Base-by-base conservation (phyloP, 2,113 vertebrate genomes). In the Sterna hirundo region DNA sequence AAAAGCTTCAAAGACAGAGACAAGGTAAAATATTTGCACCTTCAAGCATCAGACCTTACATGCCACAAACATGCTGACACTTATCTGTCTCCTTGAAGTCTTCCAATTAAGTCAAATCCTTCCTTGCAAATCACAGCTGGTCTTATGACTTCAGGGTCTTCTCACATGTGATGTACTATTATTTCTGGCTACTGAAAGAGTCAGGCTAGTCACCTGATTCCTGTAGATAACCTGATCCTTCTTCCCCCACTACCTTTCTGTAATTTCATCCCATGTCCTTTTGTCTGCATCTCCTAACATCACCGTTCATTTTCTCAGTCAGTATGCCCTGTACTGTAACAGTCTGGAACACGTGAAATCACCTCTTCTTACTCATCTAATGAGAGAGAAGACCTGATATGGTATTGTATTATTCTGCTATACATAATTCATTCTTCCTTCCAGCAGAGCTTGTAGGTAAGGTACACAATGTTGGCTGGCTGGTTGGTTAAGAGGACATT, bases 231-330 rank as follows among this genome's bases (percentile, higher is more conserved):
- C 44, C 13, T 46, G 74, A 94, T 86, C 81, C 49, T 55, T 81
- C 49, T 1, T 46, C 52, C 65, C 88, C 57, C 32, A 65, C 66
- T 90, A 94, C 51, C 70, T 76, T 89, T 72, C 62, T 92, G 78
- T 89, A 96, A 94, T 95, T 94, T 89, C 82, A 95, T 87, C 77
- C 66, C 13, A 23, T 49, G 70, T 94, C 40, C 74, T 89, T 95
- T 89, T 83, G 49, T 91, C 66, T 94, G 20, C 44, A 51, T 61
- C 36, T 87, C 57, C 61, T 72, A 79, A 80, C 46, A 42, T 38
- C 69, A 49, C 26, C 58, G 80, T 91, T 96, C 26, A 69, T 82
- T 64, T 91, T 91, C 49, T 76, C 42, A 42, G 83, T 38, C 52
- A 61, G 40, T 87, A 70, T 65, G 84, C 11, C 32, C 66, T 34